A percentile compares a stretch with the other conserved stretches of the same genome.
phyloP scores from a whole-genome alignment of 2,888 invertebrate genomes.

The Heliconius cydno region DNA sequence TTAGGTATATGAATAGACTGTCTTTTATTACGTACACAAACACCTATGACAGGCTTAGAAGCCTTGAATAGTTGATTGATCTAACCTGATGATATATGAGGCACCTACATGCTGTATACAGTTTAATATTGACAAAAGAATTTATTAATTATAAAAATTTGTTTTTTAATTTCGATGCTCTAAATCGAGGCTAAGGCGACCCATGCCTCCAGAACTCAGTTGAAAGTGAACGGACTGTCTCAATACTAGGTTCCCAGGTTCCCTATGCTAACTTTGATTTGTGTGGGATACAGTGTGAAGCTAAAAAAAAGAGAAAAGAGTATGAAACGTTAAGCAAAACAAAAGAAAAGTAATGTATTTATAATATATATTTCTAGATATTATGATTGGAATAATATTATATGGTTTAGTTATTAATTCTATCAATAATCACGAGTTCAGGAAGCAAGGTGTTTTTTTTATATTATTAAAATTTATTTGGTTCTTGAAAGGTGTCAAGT shows the following conservation, averaged over 20 bases:
- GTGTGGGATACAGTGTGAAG: too few relatives aligned
- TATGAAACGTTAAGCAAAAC: too few relatives aligned
- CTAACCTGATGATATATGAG: constrained; percentile 16
- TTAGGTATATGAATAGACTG: neutral
- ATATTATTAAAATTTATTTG: neutral
- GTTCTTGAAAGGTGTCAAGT: constrained; percentile 34
- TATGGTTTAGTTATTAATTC: neutral
- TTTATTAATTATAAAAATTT: neutral
- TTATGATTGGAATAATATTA: neutral
- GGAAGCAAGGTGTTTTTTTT: neutral
- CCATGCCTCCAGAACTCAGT: too few relatives aligned
- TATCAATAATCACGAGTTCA: neutral
- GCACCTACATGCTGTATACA: neutral
- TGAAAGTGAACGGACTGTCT: too few relatives aligned
- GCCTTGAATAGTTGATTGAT: constrained; percentile 31
- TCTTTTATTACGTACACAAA: constrained; percentile 4
- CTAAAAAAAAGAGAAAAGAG: too few relatives aligned
- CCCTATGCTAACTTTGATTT: too few relatives aligned
- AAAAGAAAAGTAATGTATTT: too few relatives aligned
- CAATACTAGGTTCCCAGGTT: too few relatives aligned
- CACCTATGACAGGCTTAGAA: constrained; percentile 15
- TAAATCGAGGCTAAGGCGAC: too few relatives aligned
- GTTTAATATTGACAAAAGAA: neutral
- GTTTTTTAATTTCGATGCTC: too few relatives aligned
- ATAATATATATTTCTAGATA: neutral